Base-by-base conservation (phyloP, 2,797 vertebrate species). In the Cirrhinus molitorella region DNA sequence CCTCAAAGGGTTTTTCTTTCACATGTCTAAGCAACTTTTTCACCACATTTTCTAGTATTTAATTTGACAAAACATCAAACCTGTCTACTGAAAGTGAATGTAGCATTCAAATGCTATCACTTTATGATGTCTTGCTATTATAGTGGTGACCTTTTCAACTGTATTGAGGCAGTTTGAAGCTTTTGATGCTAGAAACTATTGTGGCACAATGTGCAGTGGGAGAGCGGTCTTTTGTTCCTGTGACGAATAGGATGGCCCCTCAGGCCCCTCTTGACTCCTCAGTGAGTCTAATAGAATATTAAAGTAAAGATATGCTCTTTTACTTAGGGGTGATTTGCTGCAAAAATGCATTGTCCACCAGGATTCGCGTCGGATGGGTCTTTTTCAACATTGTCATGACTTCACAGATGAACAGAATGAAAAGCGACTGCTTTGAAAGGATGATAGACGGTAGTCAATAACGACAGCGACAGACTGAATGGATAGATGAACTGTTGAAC, bases 151-250 rank as follows among this genome's bases (percentile, higher is more conserved):
- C 86, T 87, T 83, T 85, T 86, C 55, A 81, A 65, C 68, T n/a
- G 59, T 71, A 80, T 71, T 66, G 65, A 89, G 83, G 73, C 55
- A 17, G 76, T 86, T 83, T 86, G 83, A 83, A 79, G 66, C 49
- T 71, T 91, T 88, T 94, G 89, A 91, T 89, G 81, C 57, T n/a
- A 59, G 86, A 81, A 87, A 83, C 84, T 78, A 88, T 85, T 86
- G 83, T 84, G 45, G 79, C 84, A 70, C 87, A 71, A 1, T 86
- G 76, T 82, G 73, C 85, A 59, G 74, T 80, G 88, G 84, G 61
- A 68, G 80, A 83, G 51, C 47, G 80, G 84, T 89, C 84, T 71
- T 85, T 93, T 93, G 91, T 90, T 92, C 80, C 86, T 78, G 65
- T 85, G 80, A 86, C 84, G 83, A 90, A 89, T 89, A 89, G 83